Base-by-base conservation (phyloP, 2,888 invertebrate species). In the Orchestes rusci region DNA sequence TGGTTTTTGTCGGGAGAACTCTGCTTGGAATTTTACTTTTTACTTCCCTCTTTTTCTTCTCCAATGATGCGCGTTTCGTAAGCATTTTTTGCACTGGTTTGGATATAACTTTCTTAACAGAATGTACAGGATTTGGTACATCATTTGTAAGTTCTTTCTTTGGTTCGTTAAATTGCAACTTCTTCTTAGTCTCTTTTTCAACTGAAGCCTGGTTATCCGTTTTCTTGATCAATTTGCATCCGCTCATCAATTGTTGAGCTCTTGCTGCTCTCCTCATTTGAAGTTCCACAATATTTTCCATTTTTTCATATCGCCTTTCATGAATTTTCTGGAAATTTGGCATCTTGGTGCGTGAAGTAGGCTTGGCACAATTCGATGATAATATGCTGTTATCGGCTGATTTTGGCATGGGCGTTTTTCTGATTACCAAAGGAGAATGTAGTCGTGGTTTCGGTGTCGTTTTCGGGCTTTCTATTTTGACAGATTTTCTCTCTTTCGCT, bases 291-390 rank as follows among this genome's bases (percentile, higher is more conserved):
- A 84, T 61, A 7, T 80, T 80, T 67, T 84, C 82, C 79, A 83
- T 80, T 66, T 74, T 74, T 17, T 72, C 71, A 57, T 80, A 82
- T 39, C 74, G 72, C 56, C 72, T 75, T 61, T 79, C 72, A 58
- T 84, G 84, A 38, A 84, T 72, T 3, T 76, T 74, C 0, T 77
- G 73, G 61, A 84, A 84, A 67, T 84, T 79, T 0, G 84, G 84
- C 59, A 80, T 64, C 65, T 76, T 79, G 3, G 42, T 42, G 29
- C 42, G 28, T 7, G 23, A 23, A 23, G 23, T 7, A 23, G 23
- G n/a, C n/a, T n/a, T n/a, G n/a, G n/a, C n/a, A n/a, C n/a, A n/a
- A n/a, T n/a, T n/a, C n/a, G n/a, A n/a, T n/a, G n/a, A n/a, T n/a
- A n/a, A n/a, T n/a, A n/a, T n/a, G n/a, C n/a, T n/a, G n/a, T n/a